Percentiles rank a stretch among this genome's conserved stretches.
phyloP scores from a whole-genome alignment of 2,113 vertebrate species.

The Sclerurus mexicanus region DNA sequence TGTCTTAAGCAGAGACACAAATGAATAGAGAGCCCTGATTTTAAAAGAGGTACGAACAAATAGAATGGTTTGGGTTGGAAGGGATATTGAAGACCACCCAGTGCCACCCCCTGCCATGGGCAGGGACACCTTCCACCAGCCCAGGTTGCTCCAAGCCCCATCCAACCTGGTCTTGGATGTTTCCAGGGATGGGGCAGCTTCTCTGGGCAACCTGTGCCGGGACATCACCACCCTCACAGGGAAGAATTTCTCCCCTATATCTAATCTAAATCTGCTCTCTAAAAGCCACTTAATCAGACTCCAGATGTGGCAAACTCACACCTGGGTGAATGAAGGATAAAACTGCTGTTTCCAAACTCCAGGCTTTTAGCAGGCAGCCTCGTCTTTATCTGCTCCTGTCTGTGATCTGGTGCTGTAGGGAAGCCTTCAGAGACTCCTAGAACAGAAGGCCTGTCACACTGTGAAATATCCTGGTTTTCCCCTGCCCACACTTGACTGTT shows the following conservation, averaged over 20 bases:
- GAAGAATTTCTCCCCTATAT: background rate
- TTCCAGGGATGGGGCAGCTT: background rate
- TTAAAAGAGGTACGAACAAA: background rate
- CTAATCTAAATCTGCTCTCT: background rate
- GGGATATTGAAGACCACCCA: background rate
- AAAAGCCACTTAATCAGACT: background rate
- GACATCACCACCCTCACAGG: background rate
- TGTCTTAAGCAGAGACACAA: background rate
- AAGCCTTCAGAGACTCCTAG: background rate
- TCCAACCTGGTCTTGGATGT: background rate
- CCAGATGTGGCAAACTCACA: background rate
- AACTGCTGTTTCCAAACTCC: background rate
- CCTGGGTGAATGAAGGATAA: background rate
- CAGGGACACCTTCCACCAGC: background rate
- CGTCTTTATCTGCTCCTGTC: background rate
- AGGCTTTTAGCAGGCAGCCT: background rate
- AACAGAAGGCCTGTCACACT: background rate
- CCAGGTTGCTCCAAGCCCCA: accelerated
- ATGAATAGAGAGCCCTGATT: background rate
- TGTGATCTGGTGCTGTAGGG: background rate
- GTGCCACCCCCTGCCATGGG: background rate
- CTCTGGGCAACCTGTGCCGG: background rate
- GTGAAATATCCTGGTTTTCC: background rate
- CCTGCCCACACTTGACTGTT: background rate
- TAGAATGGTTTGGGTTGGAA: background rate